Evolutionary conservation across 2,113 vertebrate genomes (phyloP), one percentile per base, ranked within the genome.

Genomic region (Indicator maculatus): DNA sequence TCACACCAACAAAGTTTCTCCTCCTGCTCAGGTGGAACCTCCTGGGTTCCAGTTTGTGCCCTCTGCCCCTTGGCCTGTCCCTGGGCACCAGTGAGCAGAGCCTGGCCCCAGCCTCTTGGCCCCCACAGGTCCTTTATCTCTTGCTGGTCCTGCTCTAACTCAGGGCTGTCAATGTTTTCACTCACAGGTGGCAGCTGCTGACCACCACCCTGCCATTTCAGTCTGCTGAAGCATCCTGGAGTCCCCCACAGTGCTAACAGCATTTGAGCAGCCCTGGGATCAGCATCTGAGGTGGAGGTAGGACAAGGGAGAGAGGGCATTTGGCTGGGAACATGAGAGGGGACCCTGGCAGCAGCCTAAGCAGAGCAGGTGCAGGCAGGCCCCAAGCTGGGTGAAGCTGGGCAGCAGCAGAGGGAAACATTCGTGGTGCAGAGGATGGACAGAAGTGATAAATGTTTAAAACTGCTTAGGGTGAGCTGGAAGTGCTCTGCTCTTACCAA

Each of bases 241-340:
- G 31, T n/a, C 26, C 20, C 73, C 47, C 31, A 0, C 0, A 2
- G 71, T 8, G 52, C 58, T 3, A 2, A 11, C 0, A 38, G 9
- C 0, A 0, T 2, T 21, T 9, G 73, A 66, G 44, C 73, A 80
- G 44, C 64, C 13, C 65, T 16, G 60, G 66, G 2, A 23, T 0
- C 41, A 28, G 72, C 64, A 60, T 45, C 61, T 9, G 11, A 56
- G 63, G 66, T 1, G 12, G 24, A 38, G 53, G 38, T 3, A 23
- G 50, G 44, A 31, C 63, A 3, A 18, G 19, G 55, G 39, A 28
- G 59, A 24, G 0, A 6, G 13, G 30, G 56, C 44, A 13, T 10
- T 14, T 78, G 16, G 24, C 14, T 0, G 2, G 67, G 58, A 9
- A 27, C 3, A 2, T 50, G 38, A 44, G 33, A 28, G 20, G n/a